Conservation (phyloP, 2,888 invertebrate species). For the Campoletis raptor region DNA sequence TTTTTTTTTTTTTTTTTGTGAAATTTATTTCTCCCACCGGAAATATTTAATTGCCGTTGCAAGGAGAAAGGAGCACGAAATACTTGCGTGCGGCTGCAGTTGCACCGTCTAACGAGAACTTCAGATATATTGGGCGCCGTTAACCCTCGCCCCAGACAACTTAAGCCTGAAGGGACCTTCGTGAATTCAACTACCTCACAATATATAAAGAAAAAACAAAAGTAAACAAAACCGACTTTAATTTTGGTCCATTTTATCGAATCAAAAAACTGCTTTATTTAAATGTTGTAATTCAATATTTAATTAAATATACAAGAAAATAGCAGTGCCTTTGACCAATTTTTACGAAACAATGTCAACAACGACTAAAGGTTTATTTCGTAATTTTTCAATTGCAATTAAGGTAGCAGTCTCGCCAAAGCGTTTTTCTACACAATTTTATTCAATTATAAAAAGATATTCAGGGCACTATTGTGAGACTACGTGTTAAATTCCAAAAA, state of each 20-base stretch:
- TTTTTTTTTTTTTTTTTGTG: slow-evolving; percentile 64
- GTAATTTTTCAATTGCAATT: not conserved
- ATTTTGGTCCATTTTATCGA: not conserved
- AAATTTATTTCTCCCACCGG: slow-evolving; percentile 70
- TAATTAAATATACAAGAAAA: not conserved
- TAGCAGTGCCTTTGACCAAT: not conserved
- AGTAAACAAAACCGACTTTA: not conserved
- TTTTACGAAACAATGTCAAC: not conserved
- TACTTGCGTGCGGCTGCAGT: slow-evolving; percentile 8
- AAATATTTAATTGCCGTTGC: slow-evolving; percentile 77
- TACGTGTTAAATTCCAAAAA: too few species aligned
- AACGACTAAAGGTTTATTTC: not conserved
- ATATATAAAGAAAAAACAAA: not conserved
- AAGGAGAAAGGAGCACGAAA: not conserved
- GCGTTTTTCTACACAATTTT: too few species aligned
- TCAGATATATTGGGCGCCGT: slow-evolving; percentile 14
- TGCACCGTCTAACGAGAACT: slow-evolving; percentile 14
- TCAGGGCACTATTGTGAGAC: too few species aligned
- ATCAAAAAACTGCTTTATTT: not conserved
- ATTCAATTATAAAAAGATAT: too few species aligned
- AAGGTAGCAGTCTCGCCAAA: too few species aligned
- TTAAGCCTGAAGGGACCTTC: not conserved
- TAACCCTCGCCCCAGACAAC: slow-evolving; percentile 9
- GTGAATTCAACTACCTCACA: not conserved
- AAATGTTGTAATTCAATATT: not conserved